A percentile compares a stretch with the other conserved stretches of the same genome.
Evolutionary conservation across 2,888 invertebrate species (phyloP).

Genomic region (Melanargia galathea): DNA sequence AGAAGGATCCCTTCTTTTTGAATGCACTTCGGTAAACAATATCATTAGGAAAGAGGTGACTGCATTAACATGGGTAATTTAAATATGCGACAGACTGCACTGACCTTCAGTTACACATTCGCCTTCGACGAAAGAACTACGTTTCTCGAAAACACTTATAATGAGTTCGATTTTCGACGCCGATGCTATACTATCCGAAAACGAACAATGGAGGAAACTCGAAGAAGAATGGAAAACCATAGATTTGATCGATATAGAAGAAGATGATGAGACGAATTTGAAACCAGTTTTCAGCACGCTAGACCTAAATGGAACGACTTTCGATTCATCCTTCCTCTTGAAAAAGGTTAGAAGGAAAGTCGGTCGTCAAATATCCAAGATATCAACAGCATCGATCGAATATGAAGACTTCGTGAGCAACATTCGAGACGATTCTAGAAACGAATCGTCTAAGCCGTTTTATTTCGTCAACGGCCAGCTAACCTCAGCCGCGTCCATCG

Average conservation of each 20-base stretch:
- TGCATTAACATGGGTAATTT: constrained; percentile 3
- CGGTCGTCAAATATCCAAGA: constrained; percentile 55
- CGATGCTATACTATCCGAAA: constrained; percentile 63
- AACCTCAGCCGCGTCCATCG: constrained; percentile 65
- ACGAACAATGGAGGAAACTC: constrained; percentile 68
- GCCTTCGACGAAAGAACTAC: constrained; percentile 8
- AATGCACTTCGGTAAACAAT: constrained; percentile 1
- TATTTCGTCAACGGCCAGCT: constrained; percentile 63
- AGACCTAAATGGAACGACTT: constrained; percentile 63
- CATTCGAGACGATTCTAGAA: constrained; percentile 48
- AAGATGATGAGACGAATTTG: constrained; percentile 42
- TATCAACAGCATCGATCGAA: constrained; percentile 50
- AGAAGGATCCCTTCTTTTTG: background rate
- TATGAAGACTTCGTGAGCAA: constrained; percentile 66
- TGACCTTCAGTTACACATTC: constrained; percentile 29
- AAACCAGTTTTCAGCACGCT: constrained; percentile 60
- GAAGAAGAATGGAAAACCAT: constrained; percentile 70
- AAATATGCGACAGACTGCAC: constrained; percentile 15
- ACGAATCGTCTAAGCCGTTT: constrained; percentile 54
- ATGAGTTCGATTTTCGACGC: constrained; percentile 57
- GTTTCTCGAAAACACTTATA: background rate
- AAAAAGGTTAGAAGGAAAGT: constrained; percentile 61
- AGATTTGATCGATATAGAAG: constrained; percentile 67
- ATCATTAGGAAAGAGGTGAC: constrained; percentile 10
- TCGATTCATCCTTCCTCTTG: constrained; percentile 68